phyloP scores from a whole-genome alignment of 2,888 invertebrate genomes.

The Zaprionus bogoriensis region DNA sequence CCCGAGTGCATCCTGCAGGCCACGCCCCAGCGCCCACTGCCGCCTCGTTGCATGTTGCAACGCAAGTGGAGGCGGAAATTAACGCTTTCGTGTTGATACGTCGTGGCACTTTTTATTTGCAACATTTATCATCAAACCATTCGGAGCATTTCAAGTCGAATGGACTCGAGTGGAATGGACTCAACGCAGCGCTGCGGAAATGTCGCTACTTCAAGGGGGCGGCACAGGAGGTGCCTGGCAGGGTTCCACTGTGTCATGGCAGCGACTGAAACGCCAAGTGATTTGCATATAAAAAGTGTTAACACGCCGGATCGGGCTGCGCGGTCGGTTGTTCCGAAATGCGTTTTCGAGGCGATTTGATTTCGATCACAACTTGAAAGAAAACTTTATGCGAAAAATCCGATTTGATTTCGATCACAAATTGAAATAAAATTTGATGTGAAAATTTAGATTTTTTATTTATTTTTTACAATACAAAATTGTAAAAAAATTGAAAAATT shows the following conservation, averaged over 20 bases:
- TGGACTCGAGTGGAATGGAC: slow-evolving; percentile 7
- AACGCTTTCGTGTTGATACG: slow-evolving; percentile 50
- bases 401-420: too few species aligned
- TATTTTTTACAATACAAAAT: too few species aligned
- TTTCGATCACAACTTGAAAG: background rate
- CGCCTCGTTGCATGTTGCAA: background rate
- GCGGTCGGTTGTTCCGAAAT: background rate
- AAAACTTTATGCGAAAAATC: too few species aligned
- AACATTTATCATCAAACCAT: slow-evolving; percentile 38
- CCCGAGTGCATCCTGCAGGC: background rate
- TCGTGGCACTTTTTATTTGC: slow-evolving; percentile 38
- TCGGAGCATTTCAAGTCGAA: slow-evolving; percentile 4
- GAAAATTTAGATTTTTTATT: too few species aligned
- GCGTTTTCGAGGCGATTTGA: background rate
- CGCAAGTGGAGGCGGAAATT: slow-evolving; percentile 40
- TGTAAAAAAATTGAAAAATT: too few species aligned
- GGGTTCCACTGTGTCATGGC: slow-evolving; percentile 28
- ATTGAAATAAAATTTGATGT: too few species aligned
- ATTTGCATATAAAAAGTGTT: slow-evolving; percentile 59
- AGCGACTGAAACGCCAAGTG: slow-evolving; percentile 35
- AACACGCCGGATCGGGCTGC: slow-evolving; percentile 1
- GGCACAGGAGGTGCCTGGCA: background rate
- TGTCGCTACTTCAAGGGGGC: slow-evolving; percentile 24
- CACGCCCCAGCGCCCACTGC: background rate
- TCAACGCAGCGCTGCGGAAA: slow-evolving; percentile 56